Percentiles rank a stretch among this genome's conserved stretches.
Evolutionary conservation across 2,113 vertebrate species (phyloP).

Genomic region (Glaucidium brasilianum): DNA sequence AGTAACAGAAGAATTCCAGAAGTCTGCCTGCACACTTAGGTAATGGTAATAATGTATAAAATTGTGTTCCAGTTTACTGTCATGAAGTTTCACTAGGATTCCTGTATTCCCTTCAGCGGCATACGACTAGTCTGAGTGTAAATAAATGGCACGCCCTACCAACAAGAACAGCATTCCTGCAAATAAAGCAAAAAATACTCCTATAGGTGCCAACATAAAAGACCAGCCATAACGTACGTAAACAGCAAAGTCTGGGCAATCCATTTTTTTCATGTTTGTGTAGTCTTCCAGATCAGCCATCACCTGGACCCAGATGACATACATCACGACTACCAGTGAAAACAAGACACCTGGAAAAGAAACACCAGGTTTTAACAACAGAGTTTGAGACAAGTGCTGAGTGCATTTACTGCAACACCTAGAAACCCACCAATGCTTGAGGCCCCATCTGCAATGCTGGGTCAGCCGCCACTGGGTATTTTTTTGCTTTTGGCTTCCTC

Average conservation of each 20-base stretch:
- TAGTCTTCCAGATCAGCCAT: slow-evolving; percentile 85
- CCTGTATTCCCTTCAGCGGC: neutral
- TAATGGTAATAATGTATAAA: slow-evolving; percentile 10
- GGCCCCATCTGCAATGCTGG: neutral
- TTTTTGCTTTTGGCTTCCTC: neutral
- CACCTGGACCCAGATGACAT: slow-evolving; percentile 86
- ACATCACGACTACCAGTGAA: slow-evolving; percentile 84
- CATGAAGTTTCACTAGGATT: neutral
- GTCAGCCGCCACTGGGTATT: neutral
- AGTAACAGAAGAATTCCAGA: slow-evolving; percentile 16
- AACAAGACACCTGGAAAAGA: slow-evolving; percentile 84
- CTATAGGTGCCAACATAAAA: slow-evolving; percentile 90
- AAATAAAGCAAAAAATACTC: slow-evolving; percentile 88
- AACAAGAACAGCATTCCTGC: slow-evolving; percentile 90
- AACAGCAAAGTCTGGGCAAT: slow-evolving; percentile 78
- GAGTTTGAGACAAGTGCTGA: neutral
- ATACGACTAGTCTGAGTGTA: slow-evolving; percentile 70
- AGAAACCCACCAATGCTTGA: neutral
- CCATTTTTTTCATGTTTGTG: slow-evolving; percentile 65
- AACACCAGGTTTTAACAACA: slow-evolving; percentile 14
- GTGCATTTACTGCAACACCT: neutral
- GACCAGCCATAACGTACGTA: slow-evolving; percentile 87
- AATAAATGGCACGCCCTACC: slow-evolving; percentile 83
- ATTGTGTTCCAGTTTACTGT: neutral
- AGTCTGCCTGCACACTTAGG: slow-evolving; percentile 7